These are phyloP conservation scores for Rhinichthys klamathensis DNA, from an alignment of 2,113 vertebrate species.

Conservation along the genomic window DNA sequence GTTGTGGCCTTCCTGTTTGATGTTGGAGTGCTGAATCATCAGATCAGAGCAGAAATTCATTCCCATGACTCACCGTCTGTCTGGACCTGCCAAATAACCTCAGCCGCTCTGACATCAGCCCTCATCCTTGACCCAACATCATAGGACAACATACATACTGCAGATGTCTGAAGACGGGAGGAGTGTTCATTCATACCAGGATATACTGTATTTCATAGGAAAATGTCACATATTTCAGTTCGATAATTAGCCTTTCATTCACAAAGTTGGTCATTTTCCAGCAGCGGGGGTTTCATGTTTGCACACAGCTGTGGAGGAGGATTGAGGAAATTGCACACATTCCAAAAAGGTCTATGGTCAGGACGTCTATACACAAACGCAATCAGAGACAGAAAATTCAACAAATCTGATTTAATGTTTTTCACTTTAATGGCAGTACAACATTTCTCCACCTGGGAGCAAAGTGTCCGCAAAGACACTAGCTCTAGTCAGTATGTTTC, in stretches of 20 bases:
- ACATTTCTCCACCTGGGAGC: neutral
- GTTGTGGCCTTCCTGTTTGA: slow-evolving; percentile 17
- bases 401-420: neutral
- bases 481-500: neutral
- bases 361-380: slow-evolving; percentile 22
- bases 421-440: neutral
- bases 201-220: neutral
- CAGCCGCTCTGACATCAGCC: slow-evolving; percentile 46
- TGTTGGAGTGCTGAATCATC: slow-evolving; percentile 40
- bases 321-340: slow-evolving; percentile 71
- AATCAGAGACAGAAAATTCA: neutral
- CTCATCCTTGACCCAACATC: slow-evolving; percentile 66
- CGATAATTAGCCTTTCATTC: neutral
- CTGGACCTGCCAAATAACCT: slow-evolving; percentile 36
- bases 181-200: neutral
- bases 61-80: slow-evolving; percentile 70
- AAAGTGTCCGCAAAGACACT: too few relatives aligned
- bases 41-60: slow-evolving; percentile 47
- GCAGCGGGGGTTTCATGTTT: slow-evolving; percentile 39
- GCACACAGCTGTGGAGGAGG: slow-evolving; percentile 42
- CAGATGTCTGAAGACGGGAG: neutral
- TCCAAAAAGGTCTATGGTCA: slow-evolving; percentile 63
- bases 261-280: slow-evolving; percentile 6
- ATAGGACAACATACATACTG: neutral
- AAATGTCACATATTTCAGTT: slow-evolving; percentile 21